Evolutionary conservation across 2,888 invertebrate genomes (phyloP).

Genomic region (Limulus polyphemus): DNA sequence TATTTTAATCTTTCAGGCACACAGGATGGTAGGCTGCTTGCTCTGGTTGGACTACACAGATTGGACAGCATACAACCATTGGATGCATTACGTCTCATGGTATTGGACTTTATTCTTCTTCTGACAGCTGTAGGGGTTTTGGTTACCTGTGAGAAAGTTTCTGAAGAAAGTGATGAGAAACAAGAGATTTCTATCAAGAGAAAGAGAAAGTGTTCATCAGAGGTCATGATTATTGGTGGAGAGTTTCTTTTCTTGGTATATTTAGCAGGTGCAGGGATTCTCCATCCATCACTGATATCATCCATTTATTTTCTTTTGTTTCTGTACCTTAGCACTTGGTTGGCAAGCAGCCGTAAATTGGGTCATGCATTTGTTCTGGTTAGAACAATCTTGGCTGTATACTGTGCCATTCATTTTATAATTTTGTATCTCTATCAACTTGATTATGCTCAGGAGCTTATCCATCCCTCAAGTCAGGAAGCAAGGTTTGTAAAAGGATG

Average conservation of each 20-base stretch:
- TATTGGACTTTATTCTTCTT: slow-evolving; percentile 55
- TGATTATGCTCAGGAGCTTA: slow-evolving; percentile 58
- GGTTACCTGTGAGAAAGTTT: no score
- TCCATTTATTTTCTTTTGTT: slow-evolving; percentile 78
- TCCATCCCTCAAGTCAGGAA: slow-evolving; percentile 54
- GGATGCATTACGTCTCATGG: slow-evolving; percentile 55
- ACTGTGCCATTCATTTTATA: slow-evolving; percentile 60
- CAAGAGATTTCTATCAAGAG: no score
- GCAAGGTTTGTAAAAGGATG: slow-evolving; percentile 49
- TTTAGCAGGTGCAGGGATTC: slow-evolving; percentile 57
- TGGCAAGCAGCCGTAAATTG: slow-evolving; percentile 66
- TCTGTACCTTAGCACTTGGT: slow-evolving; percentile 68
- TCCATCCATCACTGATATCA: slow-evolving; percentile 69
- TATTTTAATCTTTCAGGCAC: slow-evolving; percentile 38
- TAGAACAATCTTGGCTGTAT: slow-evolving; percentile 39
- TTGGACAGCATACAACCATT: slow-evolving; percentile 47
- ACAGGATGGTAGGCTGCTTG: slow-evolving; percentile 48
- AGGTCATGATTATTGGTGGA: slow-evolving; percentile 10
- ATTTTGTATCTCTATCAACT: slow-evolving; percentile 69
- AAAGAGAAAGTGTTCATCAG: no score
- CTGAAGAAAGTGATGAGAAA: no score
- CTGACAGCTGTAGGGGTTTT: slow-evolving; percentile 13
- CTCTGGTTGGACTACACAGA: slow-evolving; percentile 56
- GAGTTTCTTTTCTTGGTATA: slow-evolving; percentile 25
- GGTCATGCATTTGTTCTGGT: slow-evolving; percentile 55